Conservation (phyloP, 2,113 vertebrate genomes). For the Lepus americanus region DNA sequence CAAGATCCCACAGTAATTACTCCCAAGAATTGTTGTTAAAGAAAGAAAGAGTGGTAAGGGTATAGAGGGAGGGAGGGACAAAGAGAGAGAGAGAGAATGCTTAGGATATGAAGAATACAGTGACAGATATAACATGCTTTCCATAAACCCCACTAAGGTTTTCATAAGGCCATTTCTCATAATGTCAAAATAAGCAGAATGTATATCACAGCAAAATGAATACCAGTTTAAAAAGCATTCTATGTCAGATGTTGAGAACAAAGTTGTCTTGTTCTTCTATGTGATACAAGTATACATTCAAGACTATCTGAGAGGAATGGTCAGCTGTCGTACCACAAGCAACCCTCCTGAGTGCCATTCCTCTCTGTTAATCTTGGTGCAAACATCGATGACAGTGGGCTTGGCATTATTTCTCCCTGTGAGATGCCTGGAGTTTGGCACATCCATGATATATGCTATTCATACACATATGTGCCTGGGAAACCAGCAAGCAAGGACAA, state of each 20-base stretch:
- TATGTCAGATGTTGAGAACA: background rate
- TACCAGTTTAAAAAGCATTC: conserved; percentile 23
- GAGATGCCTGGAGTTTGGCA: background rate
- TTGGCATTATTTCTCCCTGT: background rate
- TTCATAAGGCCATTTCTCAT: background rate
- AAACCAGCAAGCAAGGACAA: background rate
- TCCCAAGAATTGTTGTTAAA: background rate
- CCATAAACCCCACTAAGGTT: background rate
- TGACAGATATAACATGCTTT: background rate
- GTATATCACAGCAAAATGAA: conserved; percentile 3
- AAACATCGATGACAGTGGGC: background rate
- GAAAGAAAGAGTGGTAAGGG: background rate
- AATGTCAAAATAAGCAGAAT: background rate
- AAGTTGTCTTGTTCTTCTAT: background rate
- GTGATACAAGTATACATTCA: background rate
- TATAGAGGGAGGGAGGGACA: fast-evolving
- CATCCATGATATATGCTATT: background rate
- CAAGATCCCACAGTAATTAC: background rate
- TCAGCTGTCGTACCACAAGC: background rate
- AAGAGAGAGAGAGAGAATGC: background rate
- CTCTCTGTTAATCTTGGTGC: background rate
- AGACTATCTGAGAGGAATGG: background rate
- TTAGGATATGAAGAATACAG: background rate
- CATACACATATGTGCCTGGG: no score
- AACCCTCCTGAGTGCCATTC: background rate